These are phyloP conservation scores for Myripristis jacobus DNA, from an alignment of 2,797 vertebrate genomes.

Conservation along the genomic window DNA sequence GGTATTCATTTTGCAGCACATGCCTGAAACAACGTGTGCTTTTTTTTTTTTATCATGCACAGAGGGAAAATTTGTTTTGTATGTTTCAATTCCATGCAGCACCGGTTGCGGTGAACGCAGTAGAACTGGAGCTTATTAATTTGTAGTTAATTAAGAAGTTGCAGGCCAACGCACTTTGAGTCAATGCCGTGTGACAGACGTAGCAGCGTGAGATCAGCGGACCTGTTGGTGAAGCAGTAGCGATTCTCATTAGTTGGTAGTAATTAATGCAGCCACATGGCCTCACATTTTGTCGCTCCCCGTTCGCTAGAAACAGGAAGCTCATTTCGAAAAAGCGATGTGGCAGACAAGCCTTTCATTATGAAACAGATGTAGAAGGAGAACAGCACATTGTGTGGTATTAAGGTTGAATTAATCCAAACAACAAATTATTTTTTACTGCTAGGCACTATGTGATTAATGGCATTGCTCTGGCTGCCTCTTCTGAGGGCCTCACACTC, in stretches of 20 bases:
- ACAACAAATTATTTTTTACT: constrained; percentile 42
- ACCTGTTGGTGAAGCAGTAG: constrained; percentile 31
- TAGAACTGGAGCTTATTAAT: neutral
- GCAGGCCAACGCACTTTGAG: constrained; percentile 8
- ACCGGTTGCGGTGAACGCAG: neutral
- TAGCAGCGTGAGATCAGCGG: constrained; percentile 15
- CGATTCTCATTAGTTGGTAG: neutral
- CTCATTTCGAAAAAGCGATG: neutral
- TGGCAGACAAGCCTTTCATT: constrained; percentile 12
- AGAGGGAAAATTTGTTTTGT: neutral
- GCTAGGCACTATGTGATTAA: constrained; percentile 32
- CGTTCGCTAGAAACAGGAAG: neutral
- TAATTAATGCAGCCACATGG: constrained; percentile 33
- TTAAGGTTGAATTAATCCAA: constrained; percentile 50
- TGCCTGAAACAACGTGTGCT: constrained; percentile 1
- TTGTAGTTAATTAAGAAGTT: constrained; percentile 12
- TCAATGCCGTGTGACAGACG: constrained; percentile 29
- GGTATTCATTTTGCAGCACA: too few species aligned
- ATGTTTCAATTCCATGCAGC: neutral
- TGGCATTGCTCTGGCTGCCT: constrained; percentile 17
- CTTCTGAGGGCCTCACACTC: constrained; percentile 10
- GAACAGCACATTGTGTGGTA: constrained; percentile 26
- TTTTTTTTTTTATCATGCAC: neutral
- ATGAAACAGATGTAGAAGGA: constrained; percentile 24
- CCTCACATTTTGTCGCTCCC: neutral